phyloP scores from a whole-genome alignment of 2,113 vertebrate species.

The Rhinichthys klamathensis region DNA sequence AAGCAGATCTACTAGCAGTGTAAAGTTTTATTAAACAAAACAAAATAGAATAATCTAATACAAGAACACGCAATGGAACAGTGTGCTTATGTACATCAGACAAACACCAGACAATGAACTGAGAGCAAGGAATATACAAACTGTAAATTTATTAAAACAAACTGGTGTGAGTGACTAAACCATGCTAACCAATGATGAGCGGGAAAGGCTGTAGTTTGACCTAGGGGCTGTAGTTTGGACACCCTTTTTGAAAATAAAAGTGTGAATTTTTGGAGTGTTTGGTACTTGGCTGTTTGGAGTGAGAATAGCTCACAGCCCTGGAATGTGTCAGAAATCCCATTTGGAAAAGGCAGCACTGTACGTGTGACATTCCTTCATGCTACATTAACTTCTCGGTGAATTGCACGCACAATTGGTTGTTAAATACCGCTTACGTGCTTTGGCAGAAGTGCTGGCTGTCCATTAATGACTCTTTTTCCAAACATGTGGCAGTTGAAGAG shows the following conservation, averaged over 20 bases:
- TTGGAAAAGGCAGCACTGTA: constrained; percentile 74
- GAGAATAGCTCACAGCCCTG: constrained; percentile 57
- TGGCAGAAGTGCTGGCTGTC: constrained; percentile 73
- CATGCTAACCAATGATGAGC: no score
- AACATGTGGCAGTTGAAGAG: constrained; percentile 65
- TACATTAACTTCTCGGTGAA: constrained; percentile 80
- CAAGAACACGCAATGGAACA: no score
- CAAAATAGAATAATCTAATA: no score
- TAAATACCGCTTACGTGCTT: constrained; percentile 79
- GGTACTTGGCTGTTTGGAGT: constrained; percentile 24
- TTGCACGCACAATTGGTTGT: constrained; percentile 82
- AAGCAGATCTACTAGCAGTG: no score
- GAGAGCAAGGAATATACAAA: no score
- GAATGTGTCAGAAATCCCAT: constrained; percentile 68
- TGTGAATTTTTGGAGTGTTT: neutral
- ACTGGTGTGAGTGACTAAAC: no score
- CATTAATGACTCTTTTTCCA: constrained; percentile 73
- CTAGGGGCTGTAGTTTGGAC: constrained; percentile 23
- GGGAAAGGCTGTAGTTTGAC: no score
- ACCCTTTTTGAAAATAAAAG: neutral
- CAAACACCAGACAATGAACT: no score
- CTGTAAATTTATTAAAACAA: no score
- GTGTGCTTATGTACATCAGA: no score
- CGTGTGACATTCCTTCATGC: constrained; percentile 84
- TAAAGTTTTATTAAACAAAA: no score